phyloP scores from a whole-genome alignment of 1,140 invertebrate species.

The Heliothis virescens region DNA sequence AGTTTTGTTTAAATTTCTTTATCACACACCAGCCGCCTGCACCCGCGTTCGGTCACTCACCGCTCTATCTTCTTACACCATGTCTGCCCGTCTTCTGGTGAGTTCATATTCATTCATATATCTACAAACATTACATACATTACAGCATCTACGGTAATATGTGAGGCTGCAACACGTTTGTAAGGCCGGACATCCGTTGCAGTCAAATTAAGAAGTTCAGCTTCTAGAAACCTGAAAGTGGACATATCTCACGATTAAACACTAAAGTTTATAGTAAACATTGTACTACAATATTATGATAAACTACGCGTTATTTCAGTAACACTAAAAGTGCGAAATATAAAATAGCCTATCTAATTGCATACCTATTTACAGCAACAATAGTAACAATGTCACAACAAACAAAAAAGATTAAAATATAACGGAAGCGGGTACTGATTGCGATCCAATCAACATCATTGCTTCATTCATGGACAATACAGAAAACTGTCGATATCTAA shows the following conservation, averaged over 20 bases:
- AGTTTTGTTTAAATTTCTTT: conserved; percentile 84
- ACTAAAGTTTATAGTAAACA: background rate
- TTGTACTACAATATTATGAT: background rate
- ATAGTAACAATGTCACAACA: conserved; percentile 19
- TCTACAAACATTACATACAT: conserved; percentile 6
- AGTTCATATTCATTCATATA: conserved; percentile 57
- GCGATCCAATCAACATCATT: conserved; percentile 17
- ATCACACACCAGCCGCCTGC: conserved; percentile 76
- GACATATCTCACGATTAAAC: background rate
- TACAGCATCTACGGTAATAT: background rate
- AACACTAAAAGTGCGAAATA: background rate
- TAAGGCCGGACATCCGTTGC: conserved; percentile 6
- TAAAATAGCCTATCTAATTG: background rate
- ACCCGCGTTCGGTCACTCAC: conserved; percentile 66
- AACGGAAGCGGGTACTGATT: conserved; percentile 11
- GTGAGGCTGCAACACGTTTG: conserved; percentile 14
- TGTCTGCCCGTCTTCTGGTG: conserved; percentile 79
- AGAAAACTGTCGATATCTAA: conserved; percentile 21
- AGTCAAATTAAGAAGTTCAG: background rate
- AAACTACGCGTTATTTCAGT: background rate
- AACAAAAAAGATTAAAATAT: conserved; percentile 11
- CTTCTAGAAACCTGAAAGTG: background rate
- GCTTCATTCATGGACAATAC: conserved; percentile 14
- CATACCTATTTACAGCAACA: conserved; percentile 11
- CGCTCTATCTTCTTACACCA: conserved; percentile 58